Conservation (phyloP, 2,113 vertebrate species). For the Archocentrus centrarchus region DNA sequence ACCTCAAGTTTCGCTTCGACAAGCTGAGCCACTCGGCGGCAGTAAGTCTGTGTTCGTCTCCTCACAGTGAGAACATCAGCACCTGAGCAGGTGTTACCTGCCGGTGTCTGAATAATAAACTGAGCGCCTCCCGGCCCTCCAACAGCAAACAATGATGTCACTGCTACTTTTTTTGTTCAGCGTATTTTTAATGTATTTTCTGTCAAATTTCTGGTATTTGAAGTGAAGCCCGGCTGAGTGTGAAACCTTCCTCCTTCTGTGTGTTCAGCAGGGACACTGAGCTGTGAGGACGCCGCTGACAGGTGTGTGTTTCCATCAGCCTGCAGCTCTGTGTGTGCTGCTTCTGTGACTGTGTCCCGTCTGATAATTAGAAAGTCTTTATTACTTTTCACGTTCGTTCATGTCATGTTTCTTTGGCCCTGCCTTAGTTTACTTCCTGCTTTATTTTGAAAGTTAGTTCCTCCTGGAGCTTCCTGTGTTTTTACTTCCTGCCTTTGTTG, state of each 20-base stretch:
- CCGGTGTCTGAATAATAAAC: too few relatives aligned
- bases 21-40: slow-evolving; percentile 87
- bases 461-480: too few relatives aligned
- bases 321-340: not conserved
- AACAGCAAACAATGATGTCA: too few relatives aligned
- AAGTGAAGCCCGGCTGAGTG: not conserved
- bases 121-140: too few relatives aligned
- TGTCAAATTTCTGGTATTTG: too few relatives aligned
- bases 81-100: too few relatives aligned
- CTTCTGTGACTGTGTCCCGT: not conserved
- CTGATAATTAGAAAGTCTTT: too few relatives aligned
- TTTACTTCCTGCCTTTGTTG: not conserved
- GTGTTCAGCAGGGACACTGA: slow-evolving; percentile 61
- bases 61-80: too few relatives aligned
- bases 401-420: too few relatives aligned
- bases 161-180: not conserved
- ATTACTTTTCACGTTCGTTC: too few relatives aligned
- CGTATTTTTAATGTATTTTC: not conserved
- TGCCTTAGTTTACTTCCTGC: not conserved
- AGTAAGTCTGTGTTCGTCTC: slow-evolving; percentile 72
- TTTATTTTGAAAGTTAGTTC: not conserved
- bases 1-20: slow-evolving; percentile 95
- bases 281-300: not conserved
- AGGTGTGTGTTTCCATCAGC: slow-evolving; percentile 13
- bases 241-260: not conserved